Conservation (phyloP, 2,888 invertebrate species). For the Polyommatus icarus region DNA sequence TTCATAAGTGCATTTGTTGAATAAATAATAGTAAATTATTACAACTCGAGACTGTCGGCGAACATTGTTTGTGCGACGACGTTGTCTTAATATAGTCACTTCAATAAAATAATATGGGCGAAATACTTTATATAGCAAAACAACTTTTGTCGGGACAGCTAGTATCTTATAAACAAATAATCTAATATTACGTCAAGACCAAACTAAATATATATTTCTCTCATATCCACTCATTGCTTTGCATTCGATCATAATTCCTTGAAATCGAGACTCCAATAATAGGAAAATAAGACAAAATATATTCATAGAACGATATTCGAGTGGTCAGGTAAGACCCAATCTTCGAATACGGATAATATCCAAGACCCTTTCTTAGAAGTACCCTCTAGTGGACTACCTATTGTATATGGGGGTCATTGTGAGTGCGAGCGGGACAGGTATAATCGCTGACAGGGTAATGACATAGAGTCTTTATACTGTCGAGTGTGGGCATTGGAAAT, state of each 20-base stretch:
- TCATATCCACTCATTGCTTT: not conserved
- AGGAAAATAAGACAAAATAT: slow-evolving; percentile 23
- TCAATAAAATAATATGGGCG: no score
- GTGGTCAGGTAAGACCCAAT: slow-evolving; percentile 29
- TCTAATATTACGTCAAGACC: no score
- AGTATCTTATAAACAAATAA: no score
- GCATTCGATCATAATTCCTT: not conserved
- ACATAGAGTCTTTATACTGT: slow-evolving; percentile 33
- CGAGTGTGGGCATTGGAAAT: slow-evolving; percentile 30
- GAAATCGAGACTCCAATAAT: not conserved
- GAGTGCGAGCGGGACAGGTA: slow-evolving; percentile 32
- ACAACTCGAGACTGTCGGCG: no score
- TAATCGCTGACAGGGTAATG: slow-evolving; percentile 34
- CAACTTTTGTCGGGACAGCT: no score
- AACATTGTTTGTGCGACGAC: no score
- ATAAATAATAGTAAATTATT: no score
- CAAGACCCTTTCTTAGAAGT: slow-evolving; percentile 46
- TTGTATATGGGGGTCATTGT: not conserved
- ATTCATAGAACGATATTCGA: slow-evolving; percentile 21
- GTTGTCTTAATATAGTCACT: no score
- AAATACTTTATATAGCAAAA: no score
- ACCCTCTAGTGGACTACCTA: slow-evolving; percentile 41
- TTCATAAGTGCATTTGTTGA: no score
- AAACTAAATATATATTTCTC: no score
- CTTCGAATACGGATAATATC: slow-evolving; percentile 37